Evolutionary conservation across 2,113 vertebrate genomes (phyloP), one percentile per base, ranked within the genome.

Genomic region (Lepus americanus): DNA sequence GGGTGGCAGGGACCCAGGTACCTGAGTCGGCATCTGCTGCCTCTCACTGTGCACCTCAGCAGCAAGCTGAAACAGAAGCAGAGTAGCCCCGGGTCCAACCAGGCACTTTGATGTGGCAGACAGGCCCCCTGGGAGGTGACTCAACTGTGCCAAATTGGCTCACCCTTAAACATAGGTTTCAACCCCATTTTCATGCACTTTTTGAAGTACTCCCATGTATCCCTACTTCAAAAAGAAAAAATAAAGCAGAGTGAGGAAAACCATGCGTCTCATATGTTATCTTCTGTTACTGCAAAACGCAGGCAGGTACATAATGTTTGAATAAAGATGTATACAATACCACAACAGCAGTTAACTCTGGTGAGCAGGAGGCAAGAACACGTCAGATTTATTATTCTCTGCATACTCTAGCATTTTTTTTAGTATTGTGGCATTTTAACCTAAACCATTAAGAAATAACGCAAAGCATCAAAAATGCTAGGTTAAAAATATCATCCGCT

Each of bases 231-330:
- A 36, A 66, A 89, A 7, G 64, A 80, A 44, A 51, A 72, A 55
- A 22, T 1, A 27, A 7, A 69, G 2, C 70, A 59, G 74, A 69
- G 39, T 17, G 44, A 44, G 44, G 44, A 2, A 12, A 49, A 13
- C 12, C 12, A 14, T 14, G 8, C 9, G 2, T 39, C 31, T 19
- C 9, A 23, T 39, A 27, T 2, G 20, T 11, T n/a, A 23, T 7
- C n/a, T 13, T 23, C 7, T 6, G 2, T 36, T 16, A 0, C 3
- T 22, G 2, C 20, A 16, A 67, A n/a, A 20, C 1, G 2, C 19
- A 1, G 3, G 14, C 11, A 16, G 1, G 3, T 17, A 31, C 5
- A 27, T 16, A 25, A 36, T 1, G 8, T 4, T 31, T 11, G 5
- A 9, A 11, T 2, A 16, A 74, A 19, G 17, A 12, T 0, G 2